Evolutionary conservation across 1,140 invertebrate species (phyloP).

Genomic region (Zaprionus camerounensis): DNA sequence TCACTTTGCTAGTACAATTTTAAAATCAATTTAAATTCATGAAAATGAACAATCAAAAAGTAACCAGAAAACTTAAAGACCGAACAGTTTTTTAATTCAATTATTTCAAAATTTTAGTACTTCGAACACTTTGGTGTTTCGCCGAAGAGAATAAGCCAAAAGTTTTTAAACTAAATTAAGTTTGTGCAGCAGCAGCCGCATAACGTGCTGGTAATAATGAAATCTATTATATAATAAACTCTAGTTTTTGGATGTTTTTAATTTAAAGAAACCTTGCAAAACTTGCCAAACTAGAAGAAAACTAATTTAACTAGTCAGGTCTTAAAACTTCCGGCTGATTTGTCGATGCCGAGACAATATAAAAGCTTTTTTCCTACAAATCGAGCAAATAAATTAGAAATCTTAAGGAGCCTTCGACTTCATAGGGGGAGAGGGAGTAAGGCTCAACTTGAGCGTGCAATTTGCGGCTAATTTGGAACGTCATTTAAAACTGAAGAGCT

Average conservation of each 20-base stretch:
- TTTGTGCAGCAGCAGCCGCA: neutral
- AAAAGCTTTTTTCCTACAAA: neutral
- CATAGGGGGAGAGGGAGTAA: too few species aligned
- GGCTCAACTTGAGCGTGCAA: constrained; percentile 39
- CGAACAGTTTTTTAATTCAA: constrained; percentile 1
- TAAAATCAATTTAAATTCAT: neutral
- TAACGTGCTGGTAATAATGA: neutral
- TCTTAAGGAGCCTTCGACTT: neutral
- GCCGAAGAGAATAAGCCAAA: neutral
- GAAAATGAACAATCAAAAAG: constrained; percentile 8
- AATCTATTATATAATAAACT: constrained; percentile 2
- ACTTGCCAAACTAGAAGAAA: neutral
- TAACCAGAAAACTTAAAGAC: neutral
- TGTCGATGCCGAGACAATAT: neutral
- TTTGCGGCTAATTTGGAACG: constrained; percentile 43
- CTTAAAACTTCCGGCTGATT: neutral
- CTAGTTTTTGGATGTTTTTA: neutral
- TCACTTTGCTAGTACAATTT: neutral
- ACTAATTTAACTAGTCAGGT: neutral
- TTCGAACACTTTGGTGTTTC: neutral
- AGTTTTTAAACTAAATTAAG: neutral
- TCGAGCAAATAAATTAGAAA: constrained; percentile 1
- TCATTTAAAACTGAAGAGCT: constrained; percentile 57
- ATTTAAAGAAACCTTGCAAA: neutral
- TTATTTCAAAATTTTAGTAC: neutral